phyloP scores from a whole-genome alignment of 2,113 vertebrate genomes.

The Pongo pygmaeus region DNA sequence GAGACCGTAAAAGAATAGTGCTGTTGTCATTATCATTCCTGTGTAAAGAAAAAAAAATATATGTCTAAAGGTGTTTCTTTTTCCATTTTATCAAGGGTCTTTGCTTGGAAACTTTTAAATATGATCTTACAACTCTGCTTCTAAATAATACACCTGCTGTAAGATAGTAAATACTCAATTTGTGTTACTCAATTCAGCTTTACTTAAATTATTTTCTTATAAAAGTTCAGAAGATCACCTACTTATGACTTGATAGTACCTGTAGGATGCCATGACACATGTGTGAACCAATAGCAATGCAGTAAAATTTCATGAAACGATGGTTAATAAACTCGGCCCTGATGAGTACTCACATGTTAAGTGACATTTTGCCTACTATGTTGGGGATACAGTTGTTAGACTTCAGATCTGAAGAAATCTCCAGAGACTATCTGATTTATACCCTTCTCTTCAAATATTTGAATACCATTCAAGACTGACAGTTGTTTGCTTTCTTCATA shows the following conservation, averaged over 20 bases:
- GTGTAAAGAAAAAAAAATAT: neutral
- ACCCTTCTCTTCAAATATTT: neutral
- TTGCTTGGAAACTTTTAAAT: slow-evolving; percentile 41
- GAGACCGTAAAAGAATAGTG: slow-evolving; percentile 35
- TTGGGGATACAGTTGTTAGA: neutral
- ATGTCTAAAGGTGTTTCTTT: neutral
- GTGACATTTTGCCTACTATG: neutral
- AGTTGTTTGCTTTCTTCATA: slow-evolving; percentile 1
- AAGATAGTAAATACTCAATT: neutral
- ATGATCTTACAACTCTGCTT: neutral
- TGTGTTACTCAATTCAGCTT: neutral
- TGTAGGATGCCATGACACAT: neutral
- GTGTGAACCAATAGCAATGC: neutral
- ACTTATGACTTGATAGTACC: neutral
- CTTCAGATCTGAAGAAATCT: neutral
- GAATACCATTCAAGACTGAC: neutral
- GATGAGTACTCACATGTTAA: neutral
- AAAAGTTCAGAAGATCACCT: neutral
- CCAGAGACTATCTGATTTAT: neutral
- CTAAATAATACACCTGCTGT: neutral
- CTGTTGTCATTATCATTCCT: neutral
- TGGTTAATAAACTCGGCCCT: neutral
- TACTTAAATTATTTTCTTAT: neutral
- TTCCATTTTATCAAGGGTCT: neutral
- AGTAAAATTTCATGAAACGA: neutral